Conservation (phyloP, 2,113 vertebrate genomes). For the Hypanus sabinus region DNA sequence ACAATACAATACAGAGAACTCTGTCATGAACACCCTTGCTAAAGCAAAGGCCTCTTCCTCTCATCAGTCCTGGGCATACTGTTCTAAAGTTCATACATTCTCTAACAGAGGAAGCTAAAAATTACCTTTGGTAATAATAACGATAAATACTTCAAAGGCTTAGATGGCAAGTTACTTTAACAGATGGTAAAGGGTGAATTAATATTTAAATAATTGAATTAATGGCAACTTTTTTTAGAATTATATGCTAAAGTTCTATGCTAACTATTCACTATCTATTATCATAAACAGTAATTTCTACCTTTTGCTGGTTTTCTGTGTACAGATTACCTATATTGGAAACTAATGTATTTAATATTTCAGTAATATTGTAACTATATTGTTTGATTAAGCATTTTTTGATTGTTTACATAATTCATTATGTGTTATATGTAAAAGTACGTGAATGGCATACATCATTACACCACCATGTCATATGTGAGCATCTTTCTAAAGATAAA, state of each 20-base stretch:
- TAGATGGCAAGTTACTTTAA: not conserved
- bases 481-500: too few relatives aligned
- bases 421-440: too few relatives aligned
- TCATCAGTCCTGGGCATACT: not conserved
- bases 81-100: not conserved
- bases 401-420: too few relatives aligned
- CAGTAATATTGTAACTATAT: too few relatives aligned
- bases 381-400: too few relatives aligned
- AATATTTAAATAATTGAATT: not conserved
- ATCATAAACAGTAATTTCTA: not conserved
- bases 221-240: not conserved
- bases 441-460: too few relatives aligned
- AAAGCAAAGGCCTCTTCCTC: not conserved
- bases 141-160: not conserved
- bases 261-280: not conserved
- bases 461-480: too few relatives aligned
- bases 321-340: not conserved
- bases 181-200: not conserved
- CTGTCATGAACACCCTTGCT: not conserved
- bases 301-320: not conserved
- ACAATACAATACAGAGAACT: not conserved
- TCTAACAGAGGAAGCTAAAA: not conserved
- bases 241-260: not conserved
- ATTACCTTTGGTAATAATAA: not conserved
- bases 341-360: not conserved